These are phyloP conservation scores for Rhodeus uyekii DNA, from an alignment of 2,797 vertebrate genomes.

Conservation along the genomic window DNA sequence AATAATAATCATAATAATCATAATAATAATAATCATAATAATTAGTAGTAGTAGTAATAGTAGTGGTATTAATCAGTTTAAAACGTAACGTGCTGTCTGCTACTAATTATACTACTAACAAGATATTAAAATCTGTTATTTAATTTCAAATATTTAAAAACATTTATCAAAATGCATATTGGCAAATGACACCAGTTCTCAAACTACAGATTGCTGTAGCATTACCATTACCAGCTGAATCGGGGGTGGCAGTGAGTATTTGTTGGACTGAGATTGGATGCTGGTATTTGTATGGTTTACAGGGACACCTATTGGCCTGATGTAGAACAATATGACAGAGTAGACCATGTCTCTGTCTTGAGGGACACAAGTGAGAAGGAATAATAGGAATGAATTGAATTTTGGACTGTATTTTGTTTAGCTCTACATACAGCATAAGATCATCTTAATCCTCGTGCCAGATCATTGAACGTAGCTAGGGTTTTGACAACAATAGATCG, in stretches of 20 bases:
- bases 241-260: background rate
- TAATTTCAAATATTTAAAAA: background rate
- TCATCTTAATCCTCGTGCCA: background rate
- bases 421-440: background rate
- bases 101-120: background rate
- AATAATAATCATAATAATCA: background rate
- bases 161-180: background rate
- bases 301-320: slow-evolving; percentile 91
- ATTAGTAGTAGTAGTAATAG: too few species aligned
- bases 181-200: background rate
- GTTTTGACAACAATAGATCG: background rate
- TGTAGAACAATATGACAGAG: slow-evolving; percentile 9
- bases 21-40: background rate
- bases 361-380: background rate
- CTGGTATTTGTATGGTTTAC: slow-evolving; percentile 83
- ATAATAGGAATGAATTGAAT: background rate
- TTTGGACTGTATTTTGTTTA: background rate
- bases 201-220: background rate
- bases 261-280: background rate
- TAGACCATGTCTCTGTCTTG: background rate
- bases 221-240: background rate
- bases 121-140: background rate
- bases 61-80: background rate
- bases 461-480: background rate
- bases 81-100: too few species aligned